Percentiles rank a stretch among this genome's conserved stretches.
phyloP scores from a whole-genome alignment of 2,888 invertebrate species.

The Mythimna impura region DNA sequence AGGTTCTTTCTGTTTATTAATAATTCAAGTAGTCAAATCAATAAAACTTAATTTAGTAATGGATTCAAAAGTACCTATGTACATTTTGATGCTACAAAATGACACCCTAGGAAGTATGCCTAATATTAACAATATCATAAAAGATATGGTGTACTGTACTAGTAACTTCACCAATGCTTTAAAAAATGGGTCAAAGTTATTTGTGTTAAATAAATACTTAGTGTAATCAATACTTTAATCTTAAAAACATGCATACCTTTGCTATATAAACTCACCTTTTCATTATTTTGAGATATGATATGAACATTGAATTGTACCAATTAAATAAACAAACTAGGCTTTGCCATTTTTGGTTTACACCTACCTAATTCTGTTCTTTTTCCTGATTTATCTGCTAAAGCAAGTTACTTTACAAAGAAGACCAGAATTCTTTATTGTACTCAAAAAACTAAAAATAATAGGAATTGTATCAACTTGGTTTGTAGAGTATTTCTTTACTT shows the following conservation, averaged over 20 bases:
- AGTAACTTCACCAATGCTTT: neutral
- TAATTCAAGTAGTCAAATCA: constrained; percentile 12
- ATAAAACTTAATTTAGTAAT: constrained; percentile 10
- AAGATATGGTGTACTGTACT: neutral
- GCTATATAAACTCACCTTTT: constrained; percentile 50
- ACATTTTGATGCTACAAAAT: constrained; percentile 5
- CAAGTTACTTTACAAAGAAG: constrained; percentile 26
- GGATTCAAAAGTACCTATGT: constrained; percentile 14
- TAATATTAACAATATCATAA: neutral
- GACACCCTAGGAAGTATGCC: neutral
- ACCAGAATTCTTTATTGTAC: constrained; percentile 11
- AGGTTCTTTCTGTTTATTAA: constrained; percentile 1
- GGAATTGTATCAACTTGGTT: constrained; percentile 29
- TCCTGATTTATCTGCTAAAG: constrained; percentile 6
- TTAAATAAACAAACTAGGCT: neutral
- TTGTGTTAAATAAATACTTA: constrained; percentile 20
- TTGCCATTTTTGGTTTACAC: constrained; percentile 21
- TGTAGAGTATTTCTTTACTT: constrained; percentile 46
- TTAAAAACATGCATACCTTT: constrained; percentile 46
- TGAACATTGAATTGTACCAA: neutral
- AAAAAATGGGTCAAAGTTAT: constrained; percentile 19
- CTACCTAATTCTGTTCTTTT: constrained; percentile 33
- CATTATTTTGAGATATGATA: neutral
- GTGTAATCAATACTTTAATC: constrained; percentile 7
- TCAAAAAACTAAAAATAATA: constrained; percentile 16